phyloP scores from a whole-genome alignment of 2,888 invertebrate species.

The Eupithecia dodoneata region DNA sequence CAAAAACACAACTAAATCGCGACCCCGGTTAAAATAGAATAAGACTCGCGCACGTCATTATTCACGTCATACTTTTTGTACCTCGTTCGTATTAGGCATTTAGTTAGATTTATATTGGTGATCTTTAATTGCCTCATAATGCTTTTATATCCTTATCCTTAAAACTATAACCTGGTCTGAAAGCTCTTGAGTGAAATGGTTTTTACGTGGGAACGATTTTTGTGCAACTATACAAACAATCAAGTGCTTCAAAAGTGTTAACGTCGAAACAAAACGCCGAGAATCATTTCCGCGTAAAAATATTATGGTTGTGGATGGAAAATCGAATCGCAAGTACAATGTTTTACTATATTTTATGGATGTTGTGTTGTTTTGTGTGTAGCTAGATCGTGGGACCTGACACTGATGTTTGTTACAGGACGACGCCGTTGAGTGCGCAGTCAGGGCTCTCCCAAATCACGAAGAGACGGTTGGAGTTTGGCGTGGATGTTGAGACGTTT shows the following conservation, averaged over 20 bases:
- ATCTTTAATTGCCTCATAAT: slow-evolving; percentile 24
- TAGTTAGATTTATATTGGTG: slow-evolving; percentile 14
- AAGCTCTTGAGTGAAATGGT: slow-evolving; percentile 85
- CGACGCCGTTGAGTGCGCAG: slow-evolving; percentile 82
- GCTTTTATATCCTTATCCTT: slow-evolving; percentile 38
- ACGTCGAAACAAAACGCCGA: slow-evolving; percentile 82
- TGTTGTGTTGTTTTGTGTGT: slow-evolving; percentile 45
- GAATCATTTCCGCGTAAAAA: slow-evolving; percentile 85
- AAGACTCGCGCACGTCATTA: not conserved
- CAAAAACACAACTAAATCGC: slow-evolving; percentile 12
- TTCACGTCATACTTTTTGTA: slow-evolving; percentile 9
- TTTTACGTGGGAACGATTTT: slow-evolving; percentile 85
- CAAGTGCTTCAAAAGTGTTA: slow-evolving; percentile 77
- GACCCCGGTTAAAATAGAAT: slow-evolving; percentile 4
- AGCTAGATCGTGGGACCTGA: slow-evolving; percentile 51
- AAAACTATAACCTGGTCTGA: slow-evolving; percentile 76
- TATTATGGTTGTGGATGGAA: slow-evolving; percentile 84
- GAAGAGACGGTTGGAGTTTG: slow-evolving; percentile 88
- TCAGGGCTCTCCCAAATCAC: slow-evolving; percentile 87
- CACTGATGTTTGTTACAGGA: slow-evolving; percentile 75
- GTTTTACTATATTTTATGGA: slow-evolving; percentile 55
- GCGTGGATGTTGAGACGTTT: slow-evolving; percentile 80
- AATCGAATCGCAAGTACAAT: slow-evolving; percentile 82
- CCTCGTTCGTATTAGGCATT: slow-evolving; percentile 19
- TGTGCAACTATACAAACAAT: slow-evolving; percentile 71